Conservation (phyloP, 2,888 invertebrate genomes). For the Amiota mariae region DNA sequence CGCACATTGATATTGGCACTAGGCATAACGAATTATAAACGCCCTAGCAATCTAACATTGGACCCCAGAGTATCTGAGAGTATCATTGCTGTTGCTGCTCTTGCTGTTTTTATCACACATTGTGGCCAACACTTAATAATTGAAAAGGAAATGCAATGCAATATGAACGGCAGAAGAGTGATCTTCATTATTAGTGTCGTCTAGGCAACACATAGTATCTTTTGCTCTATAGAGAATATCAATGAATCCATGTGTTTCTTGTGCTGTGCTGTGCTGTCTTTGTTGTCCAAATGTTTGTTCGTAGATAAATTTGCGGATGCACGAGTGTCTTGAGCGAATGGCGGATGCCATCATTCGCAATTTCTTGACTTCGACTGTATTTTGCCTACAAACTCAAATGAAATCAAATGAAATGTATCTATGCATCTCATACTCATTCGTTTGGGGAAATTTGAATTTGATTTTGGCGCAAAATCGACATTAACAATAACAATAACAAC, state of each 20-base stretch:
- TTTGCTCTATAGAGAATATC: slow-evolving; percentile 49
- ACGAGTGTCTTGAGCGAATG: slow-evolving; percentile 64
- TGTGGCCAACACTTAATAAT: slow-evolving; percentile 69
- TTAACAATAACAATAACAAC: background rate
- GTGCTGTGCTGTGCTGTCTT: slow-evolving; percentile 33
- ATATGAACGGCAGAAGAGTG: slow-evolving; percentile 48
- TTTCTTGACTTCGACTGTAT: slow-evolving; percentile 36
- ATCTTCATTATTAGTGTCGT: slow-evolving; percentile 12
- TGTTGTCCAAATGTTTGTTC: slow-evolving; percentile 68
- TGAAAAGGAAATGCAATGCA: slow-evolving; percentile 68
- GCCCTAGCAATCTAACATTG: background rate
- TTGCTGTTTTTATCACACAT: slow-evolving; percentile 63
- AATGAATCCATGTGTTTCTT: slow-evolving; percentile 30
- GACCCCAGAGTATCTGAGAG: background rate
- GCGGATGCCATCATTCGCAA: slow-evolving; percentile 69
- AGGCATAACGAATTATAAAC: too few relatives aligned
- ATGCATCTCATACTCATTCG: slow-evolving; percentile 38
- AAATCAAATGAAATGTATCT: slow-evolving; percentile 36
- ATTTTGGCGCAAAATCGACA: slow-evolving; percentile 44
- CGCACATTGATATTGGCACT: too few relatives aligned
- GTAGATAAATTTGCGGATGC: slow-evolving; percentile 66
- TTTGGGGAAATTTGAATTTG: slow-evolving; percentile 64
- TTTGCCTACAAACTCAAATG: background rate
- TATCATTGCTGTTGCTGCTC: slow-evolving; percentile 33
- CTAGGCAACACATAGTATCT: slow-evolving; percentile 28